These are phyloP conservation scores for Heliconius hewitsoni DNA, from an alignment of 1,140 invertebrate genomes.

Conservation along the genomic window DNA sequence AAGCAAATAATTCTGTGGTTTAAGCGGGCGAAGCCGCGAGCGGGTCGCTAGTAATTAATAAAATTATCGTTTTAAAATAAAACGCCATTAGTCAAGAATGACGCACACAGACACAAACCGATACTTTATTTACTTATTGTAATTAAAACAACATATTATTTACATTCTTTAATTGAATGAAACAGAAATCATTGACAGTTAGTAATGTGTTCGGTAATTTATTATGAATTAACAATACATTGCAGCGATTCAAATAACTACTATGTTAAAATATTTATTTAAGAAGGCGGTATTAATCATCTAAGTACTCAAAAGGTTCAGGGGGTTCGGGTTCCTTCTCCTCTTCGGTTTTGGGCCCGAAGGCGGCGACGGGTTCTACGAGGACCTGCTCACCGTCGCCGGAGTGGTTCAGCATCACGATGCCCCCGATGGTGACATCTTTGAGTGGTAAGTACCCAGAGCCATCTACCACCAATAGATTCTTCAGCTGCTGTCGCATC, in stretches of 20 bases:
- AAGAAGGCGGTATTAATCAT: slow-evolving; percentile 84
- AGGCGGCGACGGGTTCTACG: slow-evolving; percentile 96
- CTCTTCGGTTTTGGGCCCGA: slow-evolving; percentile 95
- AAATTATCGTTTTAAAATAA: too few relatives aligned
- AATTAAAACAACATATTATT: slow-evolving; percentile 32
- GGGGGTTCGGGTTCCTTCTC: slow-evolving; percentile 98
- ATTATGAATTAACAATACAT: slow-evolving; percentile 63
- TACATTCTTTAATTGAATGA: slow-evolving; percentile 52
- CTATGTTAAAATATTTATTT: slow-evolving; percentile 40
- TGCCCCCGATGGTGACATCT: slow-evolving; percentile 96
- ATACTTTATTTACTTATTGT: too few relatives aligned
- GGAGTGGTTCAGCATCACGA: slow-evolving; percentile 95
- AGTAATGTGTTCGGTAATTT: slow-evolving; percentile 60
- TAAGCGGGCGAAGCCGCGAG: too few relatives aligned
- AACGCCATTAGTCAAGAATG: too few relatives aligned
- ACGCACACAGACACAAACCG: too few relatives aligned
- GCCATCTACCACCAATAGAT: slow-evolving; percentile 90
- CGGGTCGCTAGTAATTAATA: too few relatives aligned
- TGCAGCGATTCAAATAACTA: slow-evolving; percentile 51
- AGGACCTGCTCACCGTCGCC: slow-evolving; percentile 92
- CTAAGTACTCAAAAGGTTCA: slow-evolving; percentile 97
- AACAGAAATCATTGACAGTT: slow-evolving; percentile 59
- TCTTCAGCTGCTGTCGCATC: slow-evolving; percentile 96
- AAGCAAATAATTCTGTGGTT: too few relatives aligned
- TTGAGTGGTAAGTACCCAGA: slow-evolving; percentile 93